Evolutionary conservation across 2,797 vertebrate genomes (phyloP).

Genomic region (Danionella dracula): DNA sequence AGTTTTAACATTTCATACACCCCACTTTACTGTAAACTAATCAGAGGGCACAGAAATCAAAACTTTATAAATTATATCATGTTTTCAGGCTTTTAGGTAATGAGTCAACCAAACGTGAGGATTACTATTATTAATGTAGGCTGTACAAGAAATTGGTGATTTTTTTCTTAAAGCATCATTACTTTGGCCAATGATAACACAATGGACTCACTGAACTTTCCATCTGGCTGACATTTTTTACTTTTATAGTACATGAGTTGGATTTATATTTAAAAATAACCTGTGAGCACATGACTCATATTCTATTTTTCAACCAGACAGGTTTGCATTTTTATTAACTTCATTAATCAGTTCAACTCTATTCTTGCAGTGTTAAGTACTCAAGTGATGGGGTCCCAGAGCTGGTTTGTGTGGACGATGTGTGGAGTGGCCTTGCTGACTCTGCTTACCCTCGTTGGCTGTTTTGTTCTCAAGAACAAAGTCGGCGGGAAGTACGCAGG

Average conservation of each 20-base stretch:
- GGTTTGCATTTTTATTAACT: not conserved
- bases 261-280: not conserved
- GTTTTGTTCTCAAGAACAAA: constrained; percentile 85
- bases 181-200: no score
- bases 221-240: no score
- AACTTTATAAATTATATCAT: not conserved
- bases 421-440: constrained; percentile 82
- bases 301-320: not conserved
- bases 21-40: not conserved
- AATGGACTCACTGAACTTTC: no score
- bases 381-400: constrained; percentile 67
- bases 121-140: no score
- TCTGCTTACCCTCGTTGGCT: constrained; percentile 75
- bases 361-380: constrained; percentile 63
- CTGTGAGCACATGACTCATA: not conserved
- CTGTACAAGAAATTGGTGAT: no score
- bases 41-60: no score
- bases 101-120: no score
- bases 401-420: constrained; percentile 90
- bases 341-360: constrained; percentile 21
- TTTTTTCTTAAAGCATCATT: no score
- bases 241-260: not conserved
- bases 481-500: constrained; percentile 97
- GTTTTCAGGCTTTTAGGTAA: not conserved
- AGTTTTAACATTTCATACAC: not conserved